Evolutionary conservation across 2,888 invertebrate genomes (phyloP), one percentile per base, ranked within the genome.

Genomic region (Morpho helenor): DNA sequence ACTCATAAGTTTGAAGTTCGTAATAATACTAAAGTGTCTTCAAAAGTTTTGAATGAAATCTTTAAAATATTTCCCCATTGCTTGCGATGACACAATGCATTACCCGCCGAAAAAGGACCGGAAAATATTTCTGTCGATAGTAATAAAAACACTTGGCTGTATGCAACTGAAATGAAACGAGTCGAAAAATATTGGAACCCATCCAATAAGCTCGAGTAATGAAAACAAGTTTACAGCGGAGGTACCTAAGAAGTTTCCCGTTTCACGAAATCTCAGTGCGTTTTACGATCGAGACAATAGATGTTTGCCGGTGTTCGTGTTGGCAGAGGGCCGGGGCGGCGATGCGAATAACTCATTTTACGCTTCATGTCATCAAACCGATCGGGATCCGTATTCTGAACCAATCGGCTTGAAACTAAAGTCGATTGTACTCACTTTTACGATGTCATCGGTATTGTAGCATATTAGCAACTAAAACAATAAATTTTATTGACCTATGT

Each of bases 181-280:
- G 69, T 77, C 80, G 84, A 79, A 79, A 84, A 86, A 83, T 85
- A 84, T 88, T 88, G 88, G 87, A 88, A 79, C 75, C 76, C 68
- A 71, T 87, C 89, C 89, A 89, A 89, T 85, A 86, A 81, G 75
- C 82, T 79, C 76, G 75, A 78, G 84, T 86, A 87, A 88, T 87
- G 86, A 87, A 87, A 88, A 84, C 82, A 82, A 86, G 78, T 84
- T 82, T 79, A 76, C 81, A 75, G 69, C 68, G 65, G 70, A 75
- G 71, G 74, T 70, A 74, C 69, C 77, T 74, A 79, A 82, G 84
- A 83, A 79, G 80, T 82, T 82, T 74, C 81, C 83, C 80, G 83
- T 87, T 84, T 85, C 80, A 82, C 76, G 78, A 78, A 84, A 85
- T 82, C 79, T 81, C 79, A 73, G 80, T 80, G 81, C 76, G 76